Conservation (phyloP, 2,797 vertebrate species). For the Clarias fuscus region DNA sequence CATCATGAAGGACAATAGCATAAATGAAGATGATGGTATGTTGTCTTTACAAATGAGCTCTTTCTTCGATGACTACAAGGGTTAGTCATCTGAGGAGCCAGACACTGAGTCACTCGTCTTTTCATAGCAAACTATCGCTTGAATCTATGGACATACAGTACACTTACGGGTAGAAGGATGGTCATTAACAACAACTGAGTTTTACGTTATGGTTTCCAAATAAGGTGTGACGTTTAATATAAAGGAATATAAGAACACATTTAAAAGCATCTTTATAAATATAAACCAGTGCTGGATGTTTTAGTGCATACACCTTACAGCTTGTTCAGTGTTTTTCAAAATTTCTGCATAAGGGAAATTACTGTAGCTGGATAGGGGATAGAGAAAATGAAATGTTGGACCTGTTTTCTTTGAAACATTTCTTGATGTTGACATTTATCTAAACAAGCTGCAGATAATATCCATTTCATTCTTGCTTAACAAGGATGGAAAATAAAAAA, state of each 20-base stretch:
- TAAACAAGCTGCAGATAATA: too few species aligned
- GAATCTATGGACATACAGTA: conserved; percentile 3
- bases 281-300: neutral
- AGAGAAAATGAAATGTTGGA: too few species aligned
- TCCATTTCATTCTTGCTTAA: too few species aligned
- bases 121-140: conserved; percentile 32
- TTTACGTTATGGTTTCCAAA: neutral
- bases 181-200: too few species aligned
- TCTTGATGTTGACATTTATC: too few species aligned
- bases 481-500: too few species aligned
- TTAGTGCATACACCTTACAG: neutral
- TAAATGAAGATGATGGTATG: conserved; percentile 48
- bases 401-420: too few species aligned
- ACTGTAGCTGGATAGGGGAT: too few species aligned
- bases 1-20: conserved; percentile 45
- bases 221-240: too few species aligned
- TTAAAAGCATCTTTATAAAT: neutral
- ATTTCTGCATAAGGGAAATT: too few species aligned
- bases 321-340: too few species aligned
- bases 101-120: conserved; percentile 31
- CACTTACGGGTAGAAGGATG: neutral
- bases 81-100: conserved; percentile 47
- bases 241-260: neutral
- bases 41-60: conserved; percentile 45
- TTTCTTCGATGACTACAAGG: conserved; percentile 43